Evolutionary conservation across 2,113 vertebrate genomes (phyloP).

Genomic region (Anser brachyrhynchus): DNA sequence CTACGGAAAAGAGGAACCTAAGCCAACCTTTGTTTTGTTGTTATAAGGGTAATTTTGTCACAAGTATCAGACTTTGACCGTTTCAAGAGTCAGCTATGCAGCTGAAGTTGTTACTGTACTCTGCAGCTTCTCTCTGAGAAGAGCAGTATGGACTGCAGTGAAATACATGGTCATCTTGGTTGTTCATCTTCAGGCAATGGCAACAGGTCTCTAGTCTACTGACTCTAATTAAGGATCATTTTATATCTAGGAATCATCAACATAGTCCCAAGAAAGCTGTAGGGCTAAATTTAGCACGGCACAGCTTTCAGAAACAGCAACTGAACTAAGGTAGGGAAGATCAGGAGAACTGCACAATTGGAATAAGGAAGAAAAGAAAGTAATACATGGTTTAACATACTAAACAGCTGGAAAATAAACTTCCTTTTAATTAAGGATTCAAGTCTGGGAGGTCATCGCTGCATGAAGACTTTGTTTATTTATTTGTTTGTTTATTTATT

Average conservation of each 20-base stretch:
- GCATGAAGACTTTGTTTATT: background rate
- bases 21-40: background rate
- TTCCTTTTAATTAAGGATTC: background rate
- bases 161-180: fast-evolving
- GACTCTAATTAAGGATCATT: background rate
- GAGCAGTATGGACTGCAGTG: background rate
- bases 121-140: background rate
- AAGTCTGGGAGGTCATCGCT: background rate
- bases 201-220: background rate
- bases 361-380: background rate
- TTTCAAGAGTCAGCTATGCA: background rate
- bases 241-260: background rate
- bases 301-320: background rate
- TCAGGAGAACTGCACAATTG: background rate
- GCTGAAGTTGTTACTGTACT: background rate
- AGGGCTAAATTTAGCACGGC: background rate
- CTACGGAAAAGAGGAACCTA: background rate
- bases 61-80: background rate
- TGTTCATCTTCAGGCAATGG: background rate
- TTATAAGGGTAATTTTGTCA: background rate
- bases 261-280: background rate
- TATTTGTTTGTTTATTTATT: background rate
- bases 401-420: background rate
- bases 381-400: background rate
- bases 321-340: background rate